phyloP scores from a whole-genome alignment of 2,888 invertebrate genomes.

The Drosophila prolongata region DNA sequence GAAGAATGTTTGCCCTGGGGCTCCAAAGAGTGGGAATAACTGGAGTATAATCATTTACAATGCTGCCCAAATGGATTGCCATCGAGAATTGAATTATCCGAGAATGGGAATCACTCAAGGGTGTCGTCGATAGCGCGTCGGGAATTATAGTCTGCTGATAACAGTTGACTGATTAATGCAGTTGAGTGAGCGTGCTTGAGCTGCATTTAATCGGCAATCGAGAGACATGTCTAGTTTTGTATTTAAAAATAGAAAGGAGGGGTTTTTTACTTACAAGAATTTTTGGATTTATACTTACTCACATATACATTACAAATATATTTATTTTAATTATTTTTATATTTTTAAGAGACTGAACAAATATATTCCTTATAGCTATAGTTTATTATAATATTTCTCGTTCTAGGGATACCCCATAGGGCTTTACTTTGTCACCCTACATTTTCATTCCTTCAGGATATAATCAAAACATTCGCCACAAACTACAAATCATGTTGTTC shows the following conservation, averaged over 20 bases:
- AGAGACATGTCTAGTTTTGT: neutral
- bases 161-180: slow-evolving; percentile 34
- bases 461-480: neutral
- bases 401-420: neutral
- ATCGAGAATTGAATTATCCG: slow-evolving; percentile 59
- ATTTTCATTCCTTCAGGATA: neutral
- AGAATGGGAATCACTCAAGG: slow-evolving; percentile 51
- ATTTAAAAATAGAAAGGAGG: neutral
- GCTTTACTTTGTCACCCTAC: neutral
- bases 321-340: no score
- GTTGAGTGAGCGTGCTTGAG: neutral
- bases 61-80: slow-evolving; percentile 68
- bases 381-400: neutral
- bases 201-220: neutral
- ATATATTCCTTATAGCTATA: no score
- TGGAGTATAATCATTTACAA: slow-evolving; percentile 71
- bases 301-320: no score
- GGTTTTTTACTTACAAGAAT: no score
- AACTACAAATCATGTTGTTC: slow-evolving; percentile 18
- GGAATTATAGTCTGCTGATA: slow-evolving; percentile 25
- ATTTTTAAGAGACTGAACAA: no score
- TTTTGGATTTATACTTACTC: no score
- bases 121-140: slow-evolving; percentile 8
- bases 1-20: slow-evolving; percentile 34
- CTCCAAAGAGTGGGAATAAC: slow-evolving; percentile 35